Evolutionary conservation across 2,888 invertebrate species (phyloP).

Genomic region (Aporophyla nigra): DNA sequence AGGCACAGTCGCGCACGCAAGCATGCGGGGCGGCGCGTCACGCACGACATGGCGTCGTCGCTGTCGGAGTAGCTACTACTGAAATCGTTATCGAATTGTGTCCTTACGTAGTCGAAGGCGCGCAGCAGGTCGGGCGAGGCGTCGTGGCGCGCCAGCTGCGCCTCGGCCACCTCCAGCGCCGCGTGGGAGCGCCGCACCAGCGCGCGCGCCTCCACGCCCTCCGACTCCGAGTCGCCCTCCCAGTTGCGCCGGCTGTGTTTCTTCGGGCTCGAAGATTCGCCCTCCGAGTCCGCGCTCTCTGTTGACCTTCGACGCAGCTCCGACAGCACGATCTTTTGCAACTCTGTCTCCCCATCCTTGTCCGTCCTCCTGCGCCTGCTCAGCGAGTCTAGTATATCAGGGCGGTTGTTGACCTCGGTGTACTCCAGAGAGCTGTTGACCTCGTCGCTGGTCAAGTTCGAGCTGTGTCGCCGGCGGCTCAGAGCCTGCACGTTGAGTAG

Average conservation of each 20-base stretch:
- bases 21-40: slow-evolving; percentile 79
- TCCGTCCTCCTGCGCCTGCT: slow-evolving; percentile 79
- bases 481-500: slow-evolving; percentile 85
- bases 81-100: slow-evolving; percentile 85
- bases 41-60: slow-evolving; percentile 75
- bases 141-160: slow-evolving; percentile 88
- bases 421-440: slow-evolving; percentile 89
- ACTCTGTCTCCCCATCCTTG: slow-evolving; percentile 80
- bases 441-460: slow-evolving; percentile 88
- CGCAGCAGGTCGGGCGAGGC: slow-evolving; percentile 87
- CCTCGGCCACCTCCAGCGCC: slow-evolving; percentile 92
- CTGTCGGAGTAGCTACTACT: slow-evolving; percentile 78
- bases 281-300: slow-evolving; percentile 85
- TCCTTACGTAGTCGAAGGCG: slow-evolving; percentile 89
- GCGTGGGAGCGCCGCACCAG: slow-evolving; percentile 92
- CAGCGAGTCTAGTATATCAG: slow-evolving; percentile 87
- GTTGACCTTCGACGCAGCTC: slow-evolving; percentile 87
- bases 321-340: slow-evolving; percentile 84
- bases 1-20: slow-evolving; percentile 86
- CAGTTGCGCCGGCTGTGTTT: slow-evolving; percentile 81
- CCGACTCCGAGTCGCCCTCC: slow-evolving; percentile 92
- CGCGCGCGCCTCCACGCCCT: slow-evolving; percentile 92
- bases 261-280: slow-evolving; percentile 83
- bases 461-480: slow-evolving; percentile 86
- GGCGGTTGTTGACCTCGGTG: slow-evolving; percentile 87